Evolutionary conservation across 2,888 invertebrate genomes (phyloP), one percentile per base, ranked within the genome.

Genomic region (Onchidella celtica): DNA sequence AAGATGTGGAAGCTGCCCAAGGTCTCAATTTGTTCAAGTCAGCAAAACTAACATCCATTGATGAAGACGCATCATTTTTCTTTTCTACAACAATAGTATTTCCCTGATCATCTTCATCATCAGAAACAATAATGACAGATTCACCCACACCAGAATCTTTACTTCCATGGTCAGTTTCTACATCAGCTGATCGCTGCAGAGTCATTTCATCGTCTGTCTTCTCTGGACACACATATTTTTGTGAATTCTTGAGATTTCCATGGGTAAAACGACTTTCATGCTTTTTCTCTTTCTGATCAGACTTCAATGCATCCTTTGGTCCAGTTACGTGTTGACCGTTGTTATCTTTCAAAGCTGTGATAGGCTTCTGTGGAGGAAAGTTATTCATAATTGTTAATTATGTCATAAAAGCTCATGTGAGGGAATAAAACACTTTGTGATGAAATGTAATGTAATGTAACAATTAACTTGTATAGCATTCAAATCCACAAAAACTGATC

Each of bases 11-110:
- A 11, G 32, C 40, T 38, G 36, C 6, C 36, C 21, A 17, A 55
- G n/a, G 40, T 47, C 47, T 63, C 47, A 68, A 77, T 57, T 73
- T 80, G 57, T 38, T 74, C 32, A 80, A 55, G 38, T 36, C 65
- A 36, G 79, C 73, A 80, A 80, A 80, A 40, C 73, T 80, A 3
- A 80, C 17, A 3, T 73, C 73, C 79, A 68, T 66, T 2, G 6
- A 21, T 55, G 68, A 69, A 21, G 63, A 63, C n/a, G 38, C 57
- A 59, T 32, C n/a, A 40, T 14, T 40, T 36, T 76, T 75, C 55
- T 70, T n/a, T 70, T 55, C 24, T 17, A 32, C 40, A 17, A n/a
- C 17, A 1, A 57, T 3, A 1, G 68, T 14, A 27, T 78, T 73
- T 27, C 40, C 38, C 68, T 61, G 24, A 47, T 55, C 61, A 14